Conservation (phyloP, 1,140 invertebrate genomes). For the Calycopis cecrops region DNA sequence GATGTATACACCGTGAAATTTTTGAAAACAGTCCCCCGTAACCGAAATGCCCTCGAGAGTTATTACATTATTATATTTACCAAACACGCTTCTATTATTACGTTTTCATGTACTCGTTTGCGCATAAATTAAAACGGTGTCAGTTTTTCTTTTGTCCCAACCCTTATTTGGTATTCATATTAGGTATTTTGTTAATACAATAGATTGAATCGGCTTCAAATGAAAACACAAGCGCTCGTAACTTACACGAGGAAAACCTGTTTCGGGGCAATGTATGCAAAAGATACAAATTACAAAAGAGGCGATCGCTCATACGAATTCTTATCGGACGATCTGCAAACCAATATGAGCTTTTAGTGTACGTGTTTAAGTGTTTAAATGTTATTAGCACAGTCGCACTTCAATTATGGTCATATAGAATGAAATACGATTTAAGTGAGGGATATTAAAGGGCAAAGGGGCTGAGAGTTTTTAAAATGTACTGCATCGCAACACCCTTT, state of each 20-base stretch:
- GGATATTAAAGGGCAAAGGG: conserved; percentile 69
- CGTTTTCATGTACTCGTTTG: conserved; percentile 71
- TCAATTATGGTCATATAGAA: conserved; percentile 71
- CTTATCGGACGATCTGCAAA: conserved; percentile 35
- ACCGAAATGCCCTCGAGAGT: conserved; percentile 53
- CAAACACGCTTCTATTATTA: conserved; percentile 73
- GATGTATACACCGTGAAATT: conserved; percentile 72
- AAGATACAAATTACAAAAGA: conserved; percentile 73
- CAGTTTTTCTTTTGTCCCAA: conserved; percentile 71
- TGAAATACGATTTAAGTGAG: conserved; percentile 73
- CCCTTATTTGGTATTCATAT: conserved; percentile 75
- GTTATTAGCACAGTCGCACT: conserved; percentile 41
- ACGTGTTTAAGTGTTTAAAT: conserved; percentile 50
- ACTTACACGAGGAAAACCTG: conserved; percentile 67
- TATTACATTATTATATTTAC: conserved; percentile 74
- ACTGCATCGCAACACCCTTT: conserved; percentile 58
- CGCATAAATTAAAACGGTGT: conserved; percentile 72
- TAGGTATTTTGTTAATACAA: conserved; percentile 72
- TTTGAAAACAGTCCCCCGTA: conserved; percentile 56
- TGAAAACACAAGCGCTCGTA: conserved; percentile 46
- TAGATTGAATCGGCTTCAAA: conserved; percentile 56
- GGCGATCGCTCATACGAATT: conserved; percentile 63
- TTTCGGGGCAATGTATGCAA: conserved; percentile 64
- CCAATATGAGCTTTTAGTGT: conserved; percentile 48
- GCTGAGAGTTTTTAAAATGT: conserved; percentile 67